Percentiles rank a stretch among this genome's conserved stretches.
Conservation (phyloP, 2,797 vertebrate species). For the Schizopygopsis malacanthus region DNA sequence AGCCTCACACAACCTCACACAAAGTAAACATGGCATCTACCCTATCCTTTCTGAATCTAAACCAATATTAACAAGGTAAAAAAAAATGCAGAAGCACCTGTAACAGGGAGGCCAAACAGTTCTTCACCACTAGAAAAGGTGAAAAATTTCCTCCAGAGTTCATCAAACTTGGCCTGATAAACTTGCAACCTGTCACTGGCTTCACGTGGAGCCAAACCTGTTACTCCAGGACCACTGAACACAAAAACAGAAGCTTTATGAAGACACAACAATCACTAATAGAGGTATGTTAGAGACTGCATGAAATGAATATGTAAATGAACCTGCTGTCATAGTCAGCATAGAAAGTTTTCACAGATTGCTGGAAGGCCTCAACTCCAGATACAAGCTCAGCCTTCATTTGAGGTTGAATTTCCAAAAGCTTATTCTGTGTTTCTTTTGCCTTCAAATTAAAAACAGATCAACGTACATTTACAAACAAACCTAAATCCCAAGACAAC, state of each 20-base stretch:
- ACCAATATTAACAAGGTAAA: neutral
- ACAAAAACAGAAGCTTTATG: slow-evolving; percentile 11
- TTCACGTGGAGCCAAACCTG: slow-evolving; percentile 77
- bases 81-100: slow-evolving; percentile 67
- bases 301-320: neutral
- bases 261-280: neutral
- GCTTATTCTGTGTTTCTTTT: slow-evolving; percentile 77
- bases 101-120: slow-evolving; percentile 83
- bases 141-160: slow-evolving; percentile 82
- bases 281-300: neutral
- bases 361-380: slow-evolving; percentile 75
- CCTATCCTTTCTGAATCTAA: neutral
- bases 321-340: slow-evolving; percentile 76
- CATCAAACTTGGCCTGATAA: slow-evolving; percentile 84
- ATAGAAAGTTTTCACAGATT: slow-evolving; percentile 72
- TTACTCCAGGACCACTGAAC: slow-evolving; percentile 77
- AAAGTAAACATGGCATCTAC: neutral
- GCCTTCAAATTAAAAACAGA: slow-evolving; percentile 69
- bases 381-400: slow-evolving; percentile 83
- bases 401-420: slow-evolving; percentile 78
- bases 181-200: slow-evolving; percentile 82
- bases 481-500: neutral
- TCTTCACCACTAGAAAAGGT: slow-evolving; percentile 82
- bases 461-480: neutral
- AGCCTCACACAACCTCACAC: too few relatives aligned